Conservation (phyloP, 2,888 invertebrate genomes). For the Phengaris arion region DNA sequence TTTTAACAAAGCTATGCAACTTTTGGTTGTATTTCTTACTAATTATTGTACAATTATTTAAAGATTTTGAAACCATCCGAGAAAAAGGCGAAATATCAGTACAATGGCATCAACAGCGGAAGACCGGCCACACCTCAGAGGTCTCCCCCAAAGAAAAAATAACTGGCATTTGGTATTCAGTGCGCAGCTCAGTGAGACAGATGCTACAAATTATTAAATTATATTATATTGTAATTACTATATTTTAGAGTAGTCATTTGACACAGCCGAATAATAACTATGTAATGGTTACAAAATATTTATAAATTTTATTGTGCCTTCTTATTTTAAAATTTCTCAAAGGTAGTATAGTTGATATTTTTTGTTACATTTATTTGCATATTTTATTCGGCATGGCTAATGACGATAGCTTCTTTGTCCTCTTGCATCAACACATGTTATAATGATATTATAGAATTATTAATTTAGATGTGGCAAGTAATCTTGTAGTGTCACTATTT, state of each 20-base stretch:
- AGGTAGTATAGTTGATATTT: conserved; percentile 68
- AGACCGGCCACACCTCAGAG: conserved; percentile 92
- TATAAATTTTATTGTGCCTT: conserved; percentile 77
- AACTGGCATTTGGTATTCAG: conserved; percentile 77
- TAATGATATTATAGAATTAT: conserved; percentile 53
- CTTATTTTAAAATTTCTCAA: conserved; percentile 71
- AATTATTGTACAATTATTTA: conserved; percentile 41
- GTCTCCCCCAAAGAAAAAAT: conserved; percentile 86
- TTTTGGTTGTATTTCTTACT: background rate
- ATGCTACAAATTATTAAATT: conserved; percentile 77
- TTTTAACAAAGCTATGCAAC: no score
- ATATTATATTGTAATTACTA: conserved; percentile 74
- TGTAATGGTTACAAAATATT: conserved; percentile 67
- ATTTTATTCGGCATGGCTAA: conserved; percentile 67
- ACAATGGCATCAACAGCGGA: conserved; percentile 92
- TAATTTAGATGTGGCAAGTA: conserved; percentile 64
- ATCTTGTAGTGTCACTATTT: conserved; percentile 63
- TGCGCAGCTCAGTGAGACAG: conserved; percentile 76
- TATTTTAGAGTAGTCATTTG: conserved; percentile 65
- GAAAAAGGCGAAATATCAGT: conserved; percentile 99
- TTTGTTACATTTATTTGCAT: conserved; percentile 41
- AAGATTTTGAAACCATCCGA: conserved; percentile 99
- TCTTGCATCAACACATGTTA: conserved; percentile 47
- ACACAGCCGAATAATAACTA: conserved; percentile 69
- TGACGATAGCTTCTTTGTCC: conserved; percentile 69